A percentile compares a stretch with the other conserved stretches of the same genome.
These are phyloP conservation scores for Sycophila texana DNA, from an alignment of 2,888 invertebrate genomes.

Conservation along the genomic window DNA sequence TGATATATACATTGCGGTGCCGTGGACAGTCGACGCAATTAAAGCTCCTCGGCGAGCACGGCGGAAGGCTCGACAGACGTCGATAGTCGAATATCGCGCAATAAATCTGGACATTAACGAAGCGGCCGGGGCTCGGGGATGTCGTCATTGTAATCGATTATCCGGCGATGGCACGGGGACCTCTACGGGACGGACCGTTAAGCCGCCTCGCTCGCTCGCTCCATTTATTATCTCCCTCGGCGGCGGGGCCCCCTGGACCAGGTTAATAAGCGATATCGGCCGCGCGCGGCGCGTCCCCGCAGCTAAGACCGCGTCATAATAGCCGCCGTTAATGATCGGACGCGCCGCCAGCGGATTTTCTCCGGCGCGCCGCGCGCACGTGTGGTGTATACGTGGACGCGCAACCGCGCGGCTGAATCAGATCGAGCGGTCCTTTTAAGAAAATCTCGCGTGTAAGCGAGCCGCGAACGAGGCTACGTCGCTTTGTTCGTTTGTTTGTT, in stretches of 20 bases:
- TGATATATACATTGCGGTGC: neutral
- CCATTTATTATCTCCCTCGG: slow-evolving; percentile 65
- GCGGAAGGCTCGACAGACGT: neutral
- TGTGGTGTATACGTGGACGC: slow-evolving; percentile 23
- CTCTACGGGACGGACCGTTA: slow-evolving; percentile 49
- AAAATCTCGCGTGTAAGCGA: slow-evolving; percentile 6
- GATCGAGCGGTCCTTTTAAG: slow-evolving; percentile 3
- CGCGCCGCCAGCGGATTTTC: slow-evolving; percentile 22
- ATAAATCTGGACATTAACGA: slow-evolving; percentile 46
- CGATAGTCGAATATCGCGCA: slow-evolving; percentile 34
- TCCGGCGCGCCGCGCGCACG: neutral
- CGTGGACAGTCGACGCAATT: neutral
- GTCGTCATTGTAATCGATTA: slow-evolving; percentile 62
- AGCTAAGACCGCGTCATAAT: slow-evolving; percentile 56
- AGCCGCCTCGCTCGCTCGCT: slow-evolving; percentile 57
- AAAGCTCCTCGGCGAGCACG: neutral
- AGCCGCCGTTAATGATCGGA: slow-evolving; percentile 55
- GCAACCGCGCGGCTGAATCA: slow-evolving; percentile 27
- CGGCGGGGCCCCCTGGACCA: slow-evolving; percentile 63
- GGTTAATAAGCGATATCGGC: slow-evolving; percentile 73
- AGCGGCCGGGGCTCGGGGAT: neutral
- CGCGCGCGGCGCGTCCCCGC: slow-evolving; percentile 48
- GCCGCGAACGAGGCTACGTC: neutral
- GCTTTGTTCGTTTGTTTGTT: slow-evolving; percentile 12
- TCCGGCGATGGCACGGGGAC: slow-evolving; percentile 59